phyloP scores from a whole-genome alignment of 2,888 invertebrate species.

The Andrena chrysosceles region DNA sequence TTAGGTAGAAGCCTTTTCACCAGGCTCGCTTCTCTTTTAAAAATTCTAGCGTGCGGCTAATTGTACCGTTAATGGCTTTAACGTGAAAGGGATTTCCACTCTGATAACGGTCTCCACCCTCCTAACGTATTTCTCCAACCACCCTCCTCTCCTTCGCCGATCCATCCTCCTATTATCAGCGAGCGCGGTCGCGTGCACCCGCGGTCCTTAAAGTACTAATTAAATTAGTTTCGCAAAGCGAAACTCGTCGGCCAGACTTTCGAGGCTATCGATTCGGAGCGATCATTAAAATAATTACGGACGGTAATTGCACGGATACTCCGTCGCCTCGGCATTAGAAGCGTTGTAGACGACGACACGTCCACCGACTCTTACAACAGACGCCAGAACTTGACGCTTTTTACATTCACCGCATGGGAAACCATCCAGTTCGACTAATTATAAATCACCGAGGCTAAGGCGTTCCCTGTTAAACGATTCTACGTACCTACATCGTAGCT shows the following conservation, averaged over 20 bases:
- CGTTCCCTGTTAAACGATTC: no score
- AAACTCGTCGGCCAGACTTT: slow-evolving; percentile 35
- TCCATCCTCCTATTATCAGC: slow-evolving; percentile 36
- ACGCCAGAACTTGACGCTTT: not conserved
- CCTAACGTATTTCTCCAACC: not conserved
- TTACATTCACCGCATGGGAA: no score
- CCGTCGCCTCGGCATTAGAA: slow-evolving; percentile 1
- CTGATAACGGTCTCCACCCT: slow-evolving; percentile 22
- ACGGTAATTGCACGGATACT: slow-evolving; percentile 51
- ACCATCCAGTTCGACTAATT: not conserved
- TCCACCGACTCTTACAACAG: not conserved
- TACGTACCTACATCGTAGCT: no score
- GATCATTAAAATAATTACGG: slow-evolving; percentile 58
- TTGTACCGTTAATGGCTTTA: slow-evolving; percentile 60
- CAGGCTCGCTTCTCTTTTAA: slow-evolving; percentile 45
- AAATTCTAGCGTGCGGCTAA: slow-evolving; percentile 51
- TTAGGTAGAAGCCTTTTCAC: slow-evolving; percentile 62
- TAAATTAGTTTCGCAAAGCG: slow-evolving; percentile 61
- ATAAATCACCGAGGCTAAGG: no score
- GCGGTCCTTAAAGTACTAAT: slow-evolving; percentile 50
- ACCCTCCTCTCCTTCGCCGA: no score
- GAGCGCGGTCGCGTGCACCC: not conserved
- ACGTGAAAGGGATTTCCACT: slow-evolving; percentile 48
- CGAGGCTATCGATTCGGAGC: slow-evolving; percentile 53
- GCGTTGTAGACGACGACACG: not conserved